Conservation (phyloP, 2,888 invertebrate genomes). For the Malthinus flaveolus region DNA sequence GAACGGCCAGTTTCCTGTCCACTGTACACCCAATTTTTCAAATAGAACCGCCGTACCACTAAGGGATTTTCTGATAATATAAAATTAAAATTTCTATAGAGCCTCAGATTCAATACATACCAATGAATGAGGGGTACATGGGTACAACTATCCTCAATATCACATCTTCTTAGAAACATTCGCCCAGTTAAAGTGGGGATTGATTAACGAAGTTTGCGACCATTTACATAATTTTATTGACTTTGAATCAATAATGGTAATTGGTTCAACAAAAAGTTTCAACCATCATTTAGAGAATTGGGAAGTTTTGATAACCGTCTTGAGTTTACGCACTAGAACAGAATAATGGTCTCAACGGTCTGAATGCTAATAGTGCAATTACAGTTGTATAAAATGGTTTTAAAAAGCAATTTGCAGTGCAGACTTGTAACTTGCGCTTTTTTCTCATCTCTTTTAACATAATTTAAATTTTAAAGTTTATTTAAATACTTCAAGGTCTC, state of each 20-base stretch:
- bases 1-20: too few species aligned
- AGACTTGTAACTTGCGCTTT: conserved; percentile 6
- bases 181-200: too few species aligned
- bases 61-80: too few species aligned
- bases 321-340: conserved; percentile 7
- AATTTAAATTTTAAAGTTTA: conserved; percentile 12
- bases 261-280: conserved; percentile 9
- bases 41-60: too few species aligned
- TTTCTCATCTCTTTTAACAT: conserved; percentile 9
- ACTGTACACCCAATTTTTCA: too few species aligned
- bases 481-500: background rate
- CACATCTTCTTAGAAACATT: too few species aligned
- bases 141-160: too few species aligned
- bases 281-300: conserved; percentile 8
- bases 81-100: too few species aligned
- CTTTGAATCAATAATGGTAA: conserved; percentile 11
- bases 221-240: background rate
- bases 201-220: too few species aligned
- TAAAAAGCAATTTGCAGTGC: conserved; percentile 13
- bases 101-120: too few species aligned
- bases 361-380: conserved; percentile 14
- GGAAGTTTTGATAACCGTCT: conserved; percentile 9
- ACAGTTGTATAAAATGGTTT: conserved; percentile 12
- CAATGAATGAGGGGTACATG: too few species aligned
- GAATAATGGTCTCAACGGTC: conserved; percentile 3